phyloP scores from a whole-genome alignment of 2,113 vertebrate species.

The Leucoraja erinaceus region DNA sequence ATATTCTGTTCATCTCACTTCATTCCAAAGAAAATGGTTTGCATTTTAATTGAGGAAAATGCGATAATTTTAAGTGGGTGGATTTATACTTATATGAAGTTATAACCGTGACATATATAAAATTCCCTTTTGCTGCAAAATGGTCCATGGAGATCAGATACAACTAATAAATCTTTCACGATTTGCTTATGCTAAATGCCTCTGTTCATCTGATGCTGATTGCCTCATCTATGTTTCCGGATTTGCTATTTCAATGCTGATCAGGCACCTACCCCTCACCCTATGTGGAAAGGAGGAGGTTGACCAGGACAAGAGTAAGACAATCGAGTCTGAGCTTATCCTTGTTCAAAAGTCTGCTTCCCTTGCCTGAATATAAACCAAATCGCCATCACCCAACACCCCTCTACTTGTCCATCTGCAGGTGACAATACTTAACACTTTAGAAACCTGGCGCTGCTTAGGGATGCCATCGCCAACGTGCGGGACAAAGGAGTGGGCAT shows the following conservation, averaged over 20 bases:
- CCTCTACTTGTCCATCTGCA: not conserved
- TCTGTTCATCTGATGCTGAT: not conserved
- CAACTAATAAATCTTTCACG: slow-evolving; percentile 9
- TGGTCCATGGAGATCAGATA: slow-evolving; percentile 20
- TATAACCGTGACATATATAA: not conserved
- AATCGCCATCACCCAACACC: not conserved
- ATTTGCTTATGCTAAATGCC: slow-evolving; percentile 26
- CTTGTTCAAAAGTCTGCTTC: not conserved
- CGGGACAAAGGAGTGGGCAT: too few relatives aligned
- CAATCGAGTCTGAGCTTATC: too few relatives aligned
- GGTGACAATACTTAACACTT: not conserved
- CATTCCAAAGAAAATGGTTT: slow-evolving; percentile 25
- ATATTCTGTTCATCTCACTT: slow-evolving; percentile 1
- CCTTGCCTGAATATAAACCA: not conserved
- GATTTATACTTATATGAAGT: slow-evolving; percentile 9
- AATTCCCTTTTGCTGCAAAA: not conserved
- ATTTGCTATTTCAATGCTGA: not conserved
- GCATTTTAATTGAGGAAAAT: slow-evolving; percentile 26
- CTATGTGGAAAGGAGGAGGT: too few relatives aligned
- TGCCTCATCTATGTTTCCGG: not conserved
- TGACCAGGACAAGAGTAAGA: too few relatives aligned
- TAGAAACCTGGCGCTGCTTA: too few relatives aligned
- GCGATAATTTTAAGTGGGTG: slow-evolving; percentile 1
- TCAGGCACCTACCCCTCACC: not conserved
- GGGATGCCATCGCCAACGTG: too few relatives aligned